Conservation (phyloP, 1,140 invertebrate genomes). For the Drosophila yakuba region DNA sequence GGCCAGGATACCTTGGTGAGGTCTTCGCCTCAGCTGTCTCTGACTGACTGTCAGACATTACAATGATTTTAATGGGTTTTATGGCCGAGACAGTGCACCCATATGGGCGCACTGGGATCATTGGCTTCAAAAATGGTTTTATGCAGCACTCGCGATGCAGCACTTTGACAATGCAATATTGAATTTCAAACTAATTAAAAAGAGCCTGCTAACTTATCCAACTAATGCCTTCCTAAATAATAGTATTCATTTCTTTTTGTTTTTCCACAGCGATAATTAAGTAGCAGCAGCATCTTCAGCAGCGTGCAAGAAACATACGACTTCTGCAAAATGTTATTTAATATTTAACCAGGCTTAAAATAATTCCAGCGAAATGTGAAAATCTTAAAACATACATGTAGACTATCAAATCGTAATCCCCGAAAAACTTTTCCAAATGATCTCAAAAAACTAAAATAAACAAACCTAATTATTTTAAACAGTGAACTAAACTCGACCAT, state of each 20-base stretch:
- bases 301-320: slow-evolving; percentile 3
- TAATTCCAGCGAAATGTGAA: slow-evolving; percentile 28
- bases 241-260: slow-evolving; percentile 10
- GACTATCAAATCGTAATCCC: slow-evolving; percentile 26
- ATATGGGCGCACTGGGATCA: slow-evolving; percentile 64
- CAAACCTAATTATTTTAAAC: slow-evolving; percentile 34
- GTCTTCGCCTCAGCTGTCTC: slow-evolving; percentile 42
- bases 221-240: slow-evolving; percentile 10
- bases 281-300: slow-evolving; percentile 5
- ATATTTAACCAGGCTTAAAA: slow-evolving; percentile 27
- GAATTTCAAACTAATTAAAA: slow-evolving; percentile 52
- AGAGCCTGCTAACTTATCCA: not conserved
- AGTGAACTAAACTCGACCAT: slow-evolving; percentile 13
- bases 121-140: slow-evolving; percentile 58
- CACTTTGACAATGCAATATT: slow-evolving; percentile 56
- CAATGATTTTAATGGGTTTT: slow-evolving; percentile 81
- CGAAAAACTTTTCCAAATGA: slow-evolving; percentile 68
- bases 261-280: slow-evolving; percentile 66
- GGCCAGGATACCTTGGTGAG: slow-evolving; percentile 29
- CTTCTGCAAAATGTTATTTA: slow-evolving; percentile 31
- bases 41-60: slow-evolving; percentile 72
- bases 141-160: slow-evolving; percentile 55
- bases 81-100: slow-evolving; percentile 69
- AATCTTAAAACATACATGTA: slow-evolving; percentile 9
- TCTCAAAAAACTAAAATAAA: slow-evolving; percentile 56